phyloP scores from a whole-genome alignment of 1,140 invertebrate genomes.

The Drosophila ohnishii region DNA sequence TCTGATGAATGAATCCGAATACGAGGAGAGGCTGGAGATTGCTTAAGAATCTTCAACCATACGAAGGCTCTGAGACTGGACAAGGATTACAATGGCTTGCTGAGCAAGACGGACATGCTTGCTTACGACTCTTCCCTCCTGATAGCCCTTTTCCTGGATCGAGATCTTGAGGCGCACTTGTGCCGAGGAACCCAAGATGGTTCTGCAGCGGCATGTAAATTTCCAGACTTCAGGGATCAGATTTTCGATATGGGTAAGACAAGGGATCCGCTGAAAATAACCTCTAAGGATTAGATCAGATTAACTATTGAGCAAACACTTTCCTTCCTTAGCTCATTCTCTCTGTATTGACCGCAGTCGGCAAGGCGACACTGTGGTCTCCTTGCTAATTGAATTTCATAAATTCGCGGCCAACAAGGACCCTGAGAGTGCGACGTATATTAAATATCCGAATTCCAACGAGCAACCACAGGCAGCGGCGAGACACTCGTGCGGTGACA shows the following conservation, averaged over 20 bases:
- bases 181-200: too few species aligned
- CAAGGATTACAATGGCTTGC: conserved; percentile 97
- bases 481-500: conserved; percentile 24
- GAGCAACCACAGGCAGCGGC: conserved; percentile 1
- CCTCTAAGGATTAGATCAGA: conserved; percentile 93
- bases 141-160: conserved; percentile 95
- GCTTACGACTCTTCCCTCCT: conserved; percentile 95
- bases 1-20: conserved; percentile 91
- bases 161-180: too few species aligned
- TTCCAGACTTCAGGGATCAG: too few species aligned
- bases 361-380: conserved; percentile 96
- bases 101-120: too few species aligned
- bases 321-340: not conserved
- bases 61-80: conserved; percentile 93
- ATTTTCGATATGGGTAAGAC: conserved; percentile 99
- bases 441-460: conserved; percentile 55
- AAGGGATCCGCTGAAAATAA: too few species aligned
- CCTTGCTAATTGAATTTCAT: conserved; percentile 97
- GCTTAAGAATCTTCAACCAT: conserved; percentile 96
- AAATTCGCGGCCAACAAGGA: conserved; percentile 99
- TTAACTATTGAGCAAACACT: conserved; percentile 75
- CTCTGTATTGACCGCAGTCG: conserved; percentile 85
- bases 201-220: too few species aligned
- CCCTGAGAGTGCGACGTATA: conserved; percentile 86
- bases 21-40: conserved; percentile 89